These are phyloP conservation scores for Drosophila fungiperda DNA, from an alignment of 2,888 invertebrate species.

Conservation along the genomic window DNA sequence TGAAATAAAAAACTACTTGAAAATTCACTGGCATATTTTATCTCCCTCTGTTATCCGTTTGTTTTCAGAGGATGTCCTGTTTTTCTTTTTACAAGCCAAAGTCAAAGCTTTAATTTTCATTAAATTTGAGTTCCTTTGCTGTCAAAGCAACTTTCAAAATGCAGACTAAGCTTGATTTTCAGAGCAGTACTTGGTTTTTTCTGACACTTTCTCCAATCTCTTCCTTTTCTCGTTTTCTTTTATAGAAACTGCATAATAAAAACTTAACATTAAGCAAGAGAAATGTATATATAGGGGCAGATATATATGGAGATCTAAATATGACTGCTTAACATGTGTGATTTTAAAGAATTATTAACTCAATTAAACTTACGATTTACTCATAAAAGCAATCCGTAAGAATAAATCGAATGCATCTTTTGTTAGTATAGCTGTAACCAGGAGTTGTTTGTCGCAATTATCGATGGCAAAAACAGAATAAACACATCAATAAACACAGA, in stretches of 20 bases:
- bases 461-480: constrained; percentile 55
- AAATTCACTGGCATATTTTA: neutral
- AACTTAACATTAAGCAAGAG: neutral
- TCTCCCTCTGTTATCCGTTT: neutral
- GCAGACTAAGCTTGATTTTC: neutral
- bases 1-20: constrained; percentile 3
- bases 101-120: constrained; percentile 1
- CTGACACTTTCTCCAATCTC: neutral
- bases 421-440: neutral
- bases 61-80: neutral
- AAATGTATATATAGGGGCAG: no score
- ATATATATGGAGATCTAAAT: neutral
- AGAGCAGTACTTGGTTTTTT: neutral
- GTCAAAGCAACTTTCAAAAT: neutral
- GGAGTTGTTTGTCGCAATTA: constrained; percentile 32
- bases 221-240: neutral
- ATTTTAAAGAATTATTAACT: neutral
- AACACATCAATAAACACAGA: constrained; percentile 73
- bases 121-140: neutral
- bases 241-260: neutral
- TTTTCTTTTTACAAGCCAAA: neutral
- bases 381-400: neutral
- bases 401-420: neutral
- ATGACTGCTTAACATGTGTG: neutral
- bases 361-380: neutral